Base-by-base conservation (phyloP, 2,888 invertebrate genomes). In the Orgyia antiqua region DNA sequence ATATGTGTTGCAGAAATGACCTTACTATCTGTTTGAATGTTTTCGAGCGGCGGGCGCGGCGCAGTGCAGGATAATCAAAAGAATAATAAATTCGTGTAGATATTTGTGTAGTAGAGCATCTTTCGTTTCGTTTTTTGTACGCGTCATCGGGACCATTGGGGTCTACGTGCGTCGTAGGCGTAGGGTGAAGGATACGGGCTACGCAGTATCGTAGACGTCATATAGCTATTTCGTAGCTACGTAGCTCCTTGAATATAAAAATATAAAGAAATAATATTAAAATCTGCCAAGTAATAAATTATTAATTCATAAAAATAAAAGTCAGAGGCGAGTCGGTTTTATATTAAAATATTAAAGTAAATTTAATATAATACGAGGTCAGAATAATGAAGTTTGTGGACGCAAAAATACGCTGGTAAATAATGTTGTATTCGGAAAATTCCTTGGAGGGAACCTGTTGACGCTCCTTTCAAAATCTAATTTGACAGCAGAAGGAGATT, bases 181-280 rank as follows among this genome's bases (percentile, higher is more conserved):
- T 48, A 36, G 37, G 32, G 32, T 27, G 24, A 33, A 41, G 56
- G 54, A 17, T 32, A 42, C 41, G 20, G 3, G 39, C 57, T 58
- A 53, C 58, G 58, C 42, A 51, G 61, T 60, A 60, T 61, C 58
- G 61, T 62, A 60, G 63, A 45, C 47, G 56, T 54, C 49, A 35
- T 33, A 27, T n/a, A 20, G 9, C n/a, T 5, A 19, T 2, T 30
- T 33, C 53, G 56, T 47, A 42, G 53, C 49, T 27, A 42, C 24
- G 24, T 41, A 30, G 13, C 40, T 28, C 47, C 41, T 33, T 31
- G 48, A 51, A 58, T 51, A 44, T 36, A 43, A 45, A 58, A 11
- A 4, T 2, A 7, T 19, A 15, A 4, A 9, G n/a, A 20, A 9
- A 20, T 5, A 5, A 20, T 9, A 20, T 3, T 8, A 18, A 4